Percentiles rank a stretch among this genome's conserved stretches.
Evolutionary conservation across 2,113 vertebrate species (phyloP).

Genomic region (Terrapene triunguis): DNA sequence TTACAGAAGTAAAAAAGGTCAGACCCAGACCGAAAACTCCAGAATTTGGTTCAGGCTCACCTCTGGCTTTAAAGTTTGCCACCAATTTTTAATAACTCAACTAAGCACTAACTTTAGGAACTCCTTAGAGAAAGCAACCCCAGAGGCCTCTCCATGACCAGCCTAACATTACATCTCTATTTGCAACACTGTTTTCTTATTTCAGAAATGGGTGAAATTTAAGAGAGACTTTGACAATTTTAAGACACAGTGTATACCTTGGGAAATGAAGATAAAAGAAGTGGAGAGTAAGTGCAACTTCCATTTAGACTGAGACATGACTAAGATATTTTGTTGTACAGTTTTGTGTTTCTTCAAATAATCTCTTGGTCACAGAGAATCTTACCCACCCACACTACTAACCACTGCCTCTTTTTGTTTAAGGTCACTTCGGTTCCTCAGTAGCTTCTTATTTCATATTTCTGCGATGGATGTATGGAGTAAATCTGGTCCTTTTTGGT

Average conservation of each 20-base stretch:
- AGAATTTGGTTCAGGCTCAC: neutral
- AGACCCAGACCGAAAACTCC: neutral
- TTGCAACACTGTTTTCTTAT: conserved; percentile 49
- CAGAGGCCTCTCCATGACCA: neutral
- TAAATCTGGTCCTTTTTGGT: conserved; percentile 95
- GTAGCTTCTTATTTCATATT: conserved; percentile 99
- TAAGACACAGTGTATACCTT: conserved; percentile 97
- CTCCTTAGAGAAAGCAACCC: neutral
- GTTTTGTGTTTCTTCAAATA: neutral
- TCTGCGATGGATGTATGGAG: conserved; percentile 97
- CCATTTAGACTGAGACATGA: neutral
- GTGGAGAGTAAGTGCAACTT: conserved; percentile 92
- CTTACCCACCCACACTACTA: neutral
- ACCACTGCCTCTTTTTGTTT: conserved; percentile 7
- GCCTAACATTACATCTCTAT: neutral
- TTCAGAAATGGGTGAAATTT: conserved; percentile 97
- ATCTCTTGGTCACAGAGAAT: neutral
- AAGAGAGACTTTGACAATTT: conserved; percentile 98
- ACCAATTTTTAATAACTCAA: neutral
- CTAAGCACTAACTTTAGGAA: neutral
- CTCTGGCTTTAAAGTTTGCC: neutral
- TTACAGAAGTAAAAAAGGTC: neutral
- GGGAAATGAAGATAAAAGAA: conserved; percentile 99
- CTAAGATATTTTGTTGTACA: neutral
- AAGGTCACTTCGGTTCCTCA: conserved; percentile 96